Conservation (phyloP, 2,113 vertebrate species). For the Nasalis larvatus region DNA sequence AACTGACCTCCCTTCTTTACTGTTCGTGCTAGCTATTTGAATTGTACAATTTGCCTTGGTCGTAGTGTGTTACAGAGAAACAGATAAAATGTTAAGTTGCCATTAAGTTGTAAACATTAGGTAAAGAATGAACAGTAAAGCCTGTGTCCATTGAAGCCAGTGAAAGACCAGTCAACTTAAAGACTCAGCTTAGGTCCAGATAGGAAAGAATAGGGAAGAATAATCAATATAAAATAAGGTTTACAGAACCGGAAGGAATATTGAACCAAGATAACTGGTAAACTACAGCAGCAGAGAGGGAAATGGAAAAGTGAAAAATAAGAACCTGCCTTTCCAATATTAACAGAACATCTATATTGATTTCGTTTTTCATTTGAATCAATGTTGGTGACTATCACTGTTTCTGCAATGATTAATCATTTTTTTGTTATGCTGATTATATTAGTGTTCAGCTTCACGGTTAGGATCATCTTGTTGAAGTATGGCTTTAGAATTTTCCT, state of each 20-base stretch:
- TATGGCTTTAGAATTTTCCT: conserved; percentile 35
- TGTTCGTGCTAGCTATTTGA: background rate
- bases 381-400: conserved; percentile 25
- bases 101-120: background rate
- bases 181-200: background rate
- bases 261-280: background rate
- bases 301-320: conserved; percentile 41
- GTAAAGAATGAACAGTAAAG: background rate
- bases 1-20: background rate
- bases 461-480: conserved; percentile 33
- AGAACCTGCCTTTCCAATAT: background rate
- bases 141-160: background rate
- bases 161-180: background rate
- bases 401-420: conserved; percentile 32
- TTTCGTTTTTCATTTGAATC: conserved; percentile 35
- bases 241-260: background rate
- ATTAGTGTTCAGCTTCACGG: background rate
- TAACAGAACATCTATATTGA: conserved; percentile 40
- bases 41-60: background rate
- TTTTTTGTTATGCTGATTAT: background rate
- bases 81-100: background rate
- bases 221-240: background rate
- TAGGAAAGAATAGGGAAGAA: background rate
- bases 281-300: conserved; percentile 1
- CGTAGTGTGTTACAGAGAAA: background rate